These are phyloP conservation scores for Pogonophryne albipinna DNA, from an alignment of 2,797 vertebrate species.

Conservation along the genomic window DNA sequence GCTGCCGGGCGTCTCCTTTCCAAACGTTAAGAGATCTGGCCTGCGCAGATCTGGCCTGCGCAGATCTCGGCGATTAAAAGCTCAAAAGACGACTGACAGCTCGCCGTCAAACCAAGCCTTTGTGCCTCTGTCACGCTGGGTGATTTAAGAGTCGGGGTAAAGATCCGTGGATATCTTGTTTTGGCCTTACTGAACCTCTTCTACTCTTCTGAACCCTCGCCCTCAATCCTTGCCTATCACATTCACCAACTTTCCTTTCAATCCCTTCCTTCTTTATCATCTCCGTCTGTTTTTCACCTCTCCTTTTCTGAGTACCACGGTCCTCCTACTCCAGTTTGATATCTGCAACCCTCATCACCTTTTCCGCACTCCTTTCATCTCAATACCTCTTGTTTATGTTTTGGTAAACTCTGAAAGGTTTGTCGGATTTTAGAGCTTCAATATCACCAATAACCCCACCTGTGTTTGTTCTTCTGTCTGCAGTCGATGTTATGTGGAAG, in stretches of 20 bases:
- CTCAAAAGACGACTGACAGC: conserved; percentile 75
- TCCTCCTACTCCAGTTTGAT: background rate
- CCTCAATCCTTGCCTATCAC: conserved; percentile 36
- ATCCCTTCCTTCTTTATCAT: conserved; percentile 39
- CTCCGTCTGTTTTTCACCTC: conserved; percentile 14
- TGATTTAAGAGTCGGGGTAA: conserved; percentile 71
- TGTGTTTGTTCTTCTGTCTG: conserved; percentile 31
- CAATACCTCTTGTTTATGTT: conserved; percentile 25
- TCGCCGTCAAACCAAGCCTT: conserved; percentile 63
- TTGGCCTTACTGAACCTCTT: conserved; percentile 44
- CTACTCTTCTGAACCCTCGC: conserved; percentile 25
- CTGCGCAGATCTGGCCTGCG: conserved; percentile 47
- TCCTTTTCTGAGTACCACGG: background rate
- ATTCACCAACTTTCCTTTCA: conserved; percentile 31
- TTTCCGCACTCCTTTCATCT: conserved; percentile 27
- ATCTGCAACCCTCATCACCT: background rate
- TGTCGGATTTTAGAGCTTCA: conserved; percentile 44
- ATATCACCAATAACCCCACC: conserved; percentile 33
- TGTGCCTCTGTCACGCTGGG: conserved; percentile 71
- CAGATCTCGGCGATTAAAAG: conserved; percentile 77
- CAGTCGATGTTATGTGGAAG: conserved; percentile 32
- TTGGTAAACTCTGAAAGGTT: conserved; percentile 53
- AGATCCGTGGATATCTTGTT: conserved; percentile 59
- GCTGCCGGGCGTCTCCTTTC: conserved; percentile 73
- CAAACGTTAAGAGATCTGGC: conserved; percentile 47